Base-by-base conservation (phyloP, 2,888 invertebrate genomes). In the Scrobipalpa atriplicella region DNA sequence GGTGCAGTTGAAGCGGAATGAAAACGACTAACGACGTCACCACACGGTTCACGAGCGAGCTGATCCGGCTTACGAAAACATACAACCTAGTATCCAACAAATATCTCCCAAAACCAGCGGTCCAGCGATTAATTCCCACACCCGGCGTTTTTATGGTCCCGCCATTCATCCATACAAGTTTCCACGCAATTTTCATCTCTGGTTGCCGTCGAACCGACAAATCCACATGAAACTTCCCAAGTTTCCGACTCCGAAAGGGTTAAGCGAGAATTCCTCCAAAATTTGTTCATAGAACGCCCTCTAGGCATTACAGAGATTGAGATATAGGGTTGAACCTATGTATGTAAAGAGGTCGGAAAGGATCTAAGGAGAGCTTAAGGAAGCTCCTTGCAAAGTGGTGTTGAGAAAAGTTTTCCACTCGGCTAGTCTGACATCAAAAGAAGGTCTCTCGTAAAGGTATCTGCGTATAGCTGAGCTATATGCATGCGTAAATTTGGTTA, bases 81-180 rank as follows among this genome's bases (percentile, higher is more conserved):
- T 8, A 39, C 11, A 47, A 47, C n/a, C 47, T 47, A 19, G 38
- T 52, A 52, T 63, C 63, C 11, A 36, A n/a, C 38, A 63, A 18
- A 52, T 63, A 38, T 63, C 11, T 51, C 36, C 62, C 1, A 29
- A 51, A 52, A 51, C 29, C 52, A 47, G n/a, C 43, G 62, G 62
- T 21, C 43, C 43, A 21, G 43, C 62, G 43, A 62, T 62, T 62
- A 62, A 62, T 62, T 47, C 47, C 36, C 36, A 29, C 39, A 11
- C 36, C 36, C 38, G 63, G 51, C 38, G 38, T 63, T 52, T 63
- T 64, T 41, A 64, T 56, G 41, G 56, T 56, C 56, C 29, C 7
- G 3, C 52, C 52, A 19, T n/a, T 64, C 56, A 64, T 56, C 21
- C 64, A 63, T 64, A 19, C 41, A 39, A 38, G 39, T 54, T 64